Percentiles rank a stretch among this genome's conserved stretches.
Evolutionary conservation across 2,797 vertebrate species (phyloP).

Genomic region (Merluccius polli): DNA sequence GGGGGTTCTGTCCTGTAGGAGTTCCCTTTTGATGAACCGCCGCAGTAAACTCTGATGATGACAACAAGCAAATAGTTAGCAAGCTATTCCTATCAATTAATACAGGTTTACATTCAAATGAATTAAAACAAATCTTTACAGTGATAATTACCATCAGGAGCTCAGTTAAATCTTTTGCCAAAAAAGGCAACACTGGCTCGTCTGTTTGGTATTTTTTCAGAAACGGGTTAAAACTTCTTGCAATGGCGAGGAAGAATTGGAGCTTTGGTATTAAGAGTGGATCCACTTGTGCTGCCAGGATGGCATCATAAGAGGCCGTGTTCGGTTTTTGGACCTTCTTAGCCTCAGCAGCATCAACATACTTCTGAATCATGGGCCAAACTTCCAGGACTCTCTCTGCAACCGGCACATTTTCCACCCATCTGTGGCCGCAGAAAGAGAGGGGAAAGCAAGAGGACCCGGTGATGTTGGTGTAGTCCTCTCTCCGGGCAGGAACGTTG

Average conservation of each 20-base stretch:
- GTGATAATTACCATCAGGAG: too few relatives aligned
- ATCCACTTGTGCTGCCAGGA: slow-evolving; percentile 10
- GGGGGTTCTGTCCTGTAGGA: not conserved
- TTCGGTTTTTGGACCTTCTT: slow-evolving; percentile 13
- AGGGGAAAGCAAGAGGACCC: slow-evolving; percentile 3
- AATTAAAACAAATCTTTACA: not conserved
- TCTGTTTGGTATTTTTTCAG: too few relatives aligned
- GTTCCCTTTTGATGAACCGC: too few relatives aligned
- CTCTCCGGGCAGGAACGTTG: not conserved
- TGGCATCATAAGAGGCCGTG: slow-evolving; percentile 12
- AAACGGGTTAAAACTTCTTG: too few relatives aligned
- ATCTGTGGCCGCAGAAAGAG: not conserved
- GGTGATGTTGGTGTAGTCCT: not conserved
- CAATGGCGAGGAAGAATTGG: slow-evolving; percentile 22
- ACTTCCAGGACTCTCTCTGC: slow-evolving; percentile 18
- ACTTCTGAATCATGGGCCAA: too few relatives aligned
- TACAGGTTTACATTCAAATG: not conserved
- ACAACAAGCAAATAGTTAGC: too few relatives aligned
- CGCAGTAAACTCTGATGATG: not conserved
- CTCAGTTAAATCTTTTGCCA: too few relatives aligned
- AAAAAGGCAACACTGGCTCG: too few relatives aligned
- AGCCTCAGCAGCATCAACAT: not conserved
- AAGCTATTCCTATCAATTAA: too few relatives aligned
- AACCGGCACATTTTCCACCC: slow-evolving; percentile 23
- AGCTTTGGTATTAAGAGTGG: slow-evolving; percentile 17